These are phyloP conservation scores for Octopus bimaculoides DNA, from an alignment of 1,140 invertebrate species.

Conservation along the genomic window DNA sequence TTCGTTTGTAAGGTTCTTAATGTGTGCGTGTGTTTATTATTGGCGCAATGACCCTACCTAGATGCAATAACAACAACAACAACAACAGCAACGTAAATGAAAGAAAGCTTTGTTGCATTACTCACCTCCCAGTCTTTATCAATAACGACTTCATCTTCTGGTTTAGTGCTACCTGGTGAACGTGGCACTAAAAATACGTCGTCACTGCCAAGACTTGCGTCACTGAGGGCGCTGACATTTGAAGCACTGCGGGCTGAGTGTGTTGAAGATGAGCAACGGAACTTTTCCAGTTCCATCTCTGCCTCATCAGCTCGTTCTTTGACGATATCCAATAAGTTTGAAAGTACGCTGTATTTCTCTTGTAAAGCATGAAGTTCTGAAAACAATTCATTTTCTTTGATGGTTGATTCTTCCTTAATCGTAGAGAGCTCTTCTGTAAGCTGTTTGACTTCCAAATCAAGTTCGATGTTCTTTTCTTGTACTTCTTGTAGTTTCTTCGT, in stretches of 20 bases:
- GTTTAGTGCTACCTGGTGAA: slow-evolving; percentile 17
- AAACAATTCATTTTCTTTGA: slow-evolving; percentile 34
- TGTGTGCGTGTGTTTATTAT: no score
- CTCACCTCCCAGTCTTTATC: slow-evolving; percentile 49
- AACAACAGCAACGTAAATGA: no score
- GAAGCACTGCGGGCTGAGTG: slow-evolving; percentile 29
- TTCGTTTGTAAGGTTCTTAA: no score
- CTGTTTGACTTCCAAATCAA: slow-evolving; percentile 27
- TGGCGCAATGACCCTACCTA: no score
- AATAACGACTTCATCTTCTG: slow-evolving; percentile 30
- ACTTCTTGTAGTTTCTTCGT: slow-evolving; percentile 22
- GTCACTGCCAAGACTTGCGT: slow-evolving; percentile 50
- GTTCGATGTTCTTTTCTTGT: slow-evolving; percentile 26
- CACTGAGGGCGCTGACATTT: slow-evolving; percentile 34
- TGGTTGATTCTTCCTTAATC: slow-evolving; percentile 25
- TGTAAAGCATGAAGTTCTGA: slow-evolving; percentile 43
- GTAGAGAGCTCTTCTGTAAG: slow-evolving; percentile 25
- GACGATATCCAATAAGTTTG: slow-evolving; percentile 48
- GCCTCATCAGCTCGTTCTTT: slow-evolving; percentile 45
- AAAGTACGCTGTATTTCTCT: slow-evolving; percentile 45
- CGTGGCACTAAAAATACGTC: slow-evolving; percentile 43
- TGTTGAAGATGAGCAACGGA: slow-evolving; percentile 19
- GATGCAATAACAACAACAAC: no score
- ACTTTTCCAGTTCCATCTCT: slow-evolving; percentile 41
- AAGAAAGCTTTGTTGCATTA: not conserved